A percentile compares a stretch with the other conserved stretches of the same genome.
Evolutionary conservation across 2,888 invertebrate genomes (phyloP).

Genomic region (Brenthis daphne): DNA sequence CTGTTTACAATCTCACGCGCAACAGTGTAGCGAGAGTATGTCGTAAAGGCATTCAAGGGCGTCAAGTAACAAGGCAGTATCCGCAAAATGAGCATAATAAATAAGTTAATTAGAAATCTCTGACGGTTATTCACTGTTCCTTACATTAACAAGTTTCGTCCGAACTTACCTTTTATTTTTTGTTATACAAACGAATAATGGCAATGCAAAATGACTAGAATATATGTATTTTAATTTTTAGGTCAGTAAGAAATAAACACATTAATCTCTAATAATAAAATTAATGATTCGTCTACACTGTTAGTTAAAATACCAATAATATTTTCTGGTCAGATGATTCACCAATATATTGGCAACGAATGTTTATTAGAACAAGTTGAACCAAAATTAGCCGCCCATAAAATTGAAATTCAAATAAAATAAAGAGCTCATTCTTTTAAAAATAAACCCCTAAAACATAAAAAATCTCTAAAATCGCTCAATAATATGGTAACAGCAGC

Average conservation of each 20-base stretch:
- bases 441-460: too few relatives aligned
- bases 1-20: constrained; percentile 19
- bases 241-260: constrained; percentile 10
- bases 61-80: constrained; percentile 49
- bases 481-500: too few relatives aligned
- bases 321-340: too few relatives aligned
- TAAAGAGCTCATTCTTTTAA: too few relatives aligned
- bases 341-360: too few relatives aligned
- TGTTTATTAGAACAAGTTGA: too few relatives aligned
- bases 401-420: too few relatives aligned
- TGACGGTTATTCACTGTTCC: constrained; percentile 42
- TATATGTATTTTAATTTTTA: background rate
- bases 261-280: background rate
- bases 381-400: too few relatives aligned
- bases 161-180: constrained; percentile 3
- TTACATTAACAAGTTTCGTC: constrained; percentile 2
- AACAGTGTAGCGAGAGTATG: constrained; percentile 15
- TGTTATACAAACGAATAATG: background rate
- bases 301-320: too few relatives aligned
- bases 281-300: background rate
- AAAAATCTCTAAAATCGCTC: too few relatives aligned
- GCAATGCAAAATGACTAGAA: constrained; percentile 7
- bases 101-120: constrained; percentile 52
- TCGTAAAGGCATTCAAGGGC: constrained; percentile 50
- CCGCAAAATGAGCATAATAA: constrained; percentile 48